Percentiles rank a stretch among this genome's conserved stretches.
These are phyloP conservation scores for Hypsopygia costalis DNA, from an alignment of 2,888 invertebrate genomes.

Conservation along the genomic window DNA sequence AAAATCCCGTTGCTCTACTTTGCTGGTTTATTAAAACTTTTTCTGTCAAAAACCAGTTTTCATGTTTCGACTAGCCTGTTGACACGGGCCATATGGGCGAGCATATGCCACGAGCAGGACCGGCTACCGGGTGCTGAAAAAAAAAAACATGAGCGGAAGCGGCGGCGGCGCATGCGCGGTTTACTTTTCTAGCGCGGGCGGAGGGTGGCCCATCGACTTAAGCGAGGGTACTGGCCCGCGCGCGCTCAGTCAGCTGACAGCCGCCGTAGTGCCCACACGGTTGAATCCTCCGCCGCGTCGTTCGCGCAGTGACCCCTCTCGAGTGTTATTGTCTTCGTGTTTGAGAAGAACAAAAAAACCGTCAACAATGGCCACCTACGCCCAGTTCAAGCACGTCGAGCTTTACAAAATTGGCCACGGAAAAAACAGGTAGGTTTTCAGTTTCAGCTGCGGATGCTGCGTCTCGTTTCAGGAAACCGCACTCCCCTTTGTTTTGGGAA, in stretches of 20 bases:
- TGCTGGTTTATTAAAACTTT: conserved; percentile 3
- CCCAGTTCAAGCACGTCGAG: conserved; percentile 95
- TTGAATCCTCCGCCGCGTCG: conserved; percentile 27
- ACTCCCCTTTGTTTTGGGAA: conserved; percentile 31
- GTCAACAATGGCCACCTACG: conserved; percentile 91
- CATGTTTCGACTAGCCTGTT: conserved; percentile 29
- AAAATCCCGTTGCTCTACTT: conserved; percentile 18
- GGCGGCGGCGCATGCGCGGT: conserved; percentile 55
- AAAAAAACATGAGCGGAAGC: conserved; percentile 50
- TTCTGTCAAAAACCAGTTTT: conserved; percentile 4
- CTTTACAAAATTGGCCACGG: conserved; percentile 96
- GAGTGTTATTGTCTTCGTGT: conserved; percentile 45
- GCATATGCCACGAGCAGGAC: conserved; percentile 34
- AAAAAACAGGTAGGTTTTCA: conserved; percentile 88
- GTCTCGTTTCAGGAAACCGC: conserved; percentile 22
- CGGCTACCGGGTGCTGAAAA: conserved; percentile 32
- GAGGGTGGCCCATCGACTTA: conserved; percentile 76
- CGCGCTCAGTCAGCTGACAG: conserved; percentile 78
- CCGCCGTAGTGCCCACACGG: conserved; percentile 50
- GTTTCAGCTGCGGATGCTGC: conserved; percentile 45
- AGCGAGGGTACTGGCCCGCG: conserved; percentile 64
- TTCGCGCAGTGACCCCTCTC: conserved; percentile 48
- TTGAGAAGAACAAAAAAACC: conserved; percentile 20
- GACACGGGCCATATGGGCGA: conserved; percentile 33
- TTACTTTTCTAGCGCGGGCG: conserved; percentile 61